These are phyloP conservation scores for Apis florea DNA, from an alignment of 1,140 invertebrate species.

Conservation along the genomic window DNA sequence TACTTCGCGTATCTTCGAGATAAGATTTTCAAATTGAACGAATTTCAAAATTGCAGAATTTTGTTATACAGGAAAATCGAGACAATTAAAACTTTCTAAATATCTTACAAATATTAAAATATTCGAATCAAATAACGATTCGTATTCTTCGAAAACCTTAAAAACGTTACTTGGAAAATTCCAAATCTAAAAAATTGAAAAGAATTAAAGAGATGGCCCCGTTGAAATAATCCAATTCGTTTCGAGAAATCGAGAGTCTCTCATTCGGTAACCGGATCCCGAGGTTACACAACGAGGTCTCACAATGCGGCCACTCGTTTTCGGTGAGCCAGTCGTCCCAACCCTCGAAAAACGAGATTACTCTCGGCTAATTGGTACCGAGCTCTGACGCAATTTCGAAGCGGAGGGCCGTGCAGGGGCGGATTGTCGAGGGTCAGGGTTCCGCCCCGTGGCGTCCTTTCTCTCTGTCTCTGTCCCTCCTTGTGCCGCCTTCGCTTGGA, in stretches of 20 bases:
- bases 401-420: conserved; percentile 59
- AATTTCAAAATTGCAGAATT: no score
- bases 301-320: not conserved
- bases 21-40: no score
- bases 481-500: not conserved
- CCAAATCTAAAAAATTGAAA: no score
- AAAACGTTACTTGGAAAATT: no score
- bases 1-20: no score
- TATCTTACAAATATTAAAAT: no score
- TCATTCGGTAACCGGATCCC: conserved; percentile 16
- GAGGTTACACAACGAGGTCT: not conserved
- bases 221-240: not conserved
- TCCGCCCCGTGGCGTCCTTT: conserved; percentile 56
- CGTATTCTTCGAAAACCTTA: no score
- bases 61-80: no score
- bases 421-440: conserved; percentile 74
- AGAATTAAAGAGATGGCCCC: no score
- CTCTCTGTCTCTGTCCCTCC: conserved; percentile 34
- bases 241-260: not conserved
- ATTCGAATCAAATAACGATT: no score
- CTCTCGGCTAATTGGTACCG: conserved; percentile 62
- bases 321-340: not conserved
- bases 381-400: conserved; percentile 65
- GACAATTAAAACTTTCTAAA: no score
- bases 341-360: conserved; percentile 13